Evolutionary conservation across 2,888 invertebrate genomes (phyloP), one percentile per base, ranked within the genome.

Genomic region (Meiosimyza platycephala): DNA sequence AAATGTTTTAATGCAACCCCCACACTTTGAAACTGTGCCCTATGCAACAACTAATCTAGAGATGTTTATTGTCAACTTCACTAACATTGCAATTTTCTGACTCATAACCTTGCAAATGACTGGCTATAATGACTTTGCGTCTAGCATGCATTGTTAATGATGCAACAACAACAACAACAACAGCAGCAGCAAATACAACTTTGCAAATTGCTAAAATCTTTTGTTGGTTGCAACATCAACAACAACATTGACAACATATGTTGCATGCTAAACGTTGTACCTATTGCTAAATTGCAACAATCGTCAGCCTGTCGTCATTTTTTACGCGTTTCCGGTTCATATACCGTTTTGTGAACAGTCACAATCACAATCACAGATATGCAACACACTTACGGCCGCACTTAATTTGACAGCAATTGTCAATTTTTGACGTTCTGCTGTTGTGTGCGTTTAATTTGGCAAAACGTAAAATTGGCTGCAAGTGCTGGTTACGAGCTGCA

Each of bases 361-460:
- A 40, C 40, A 40, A 40, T 40, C 40, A 40, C 40, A 40, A 40
- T 40, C 64, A 54, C 28, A 22, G 28, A 6, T 57, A 28, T 6
- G 11, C 57, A 28, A 12, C 28, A 12, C 40, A n/a, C 12, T 15
- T 15, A 48, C 16, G 52, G n/a, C 69, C 33, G 69, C 52, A 69
- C 52, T 60, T 60, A 60, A 69, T 69, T 69, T 60, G 60, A 51
- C 52, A 15, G 18, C 70, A 70, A 70, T 70, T 70, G 63, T 63
- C 69, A 63, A 47, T 70, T 57, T 70, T 63, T 40, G 70, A 63
- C 63, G 55, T 63, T 40, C 48, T 63, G 13, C 33, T 16, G 12
- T 6, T 60, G 16, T 3, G 50, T 6, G 15, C 13, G 57, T 22
- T 57, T 67, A 55, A 55, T 59, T 13, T 50, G 57, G 51, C 68